These are phyloP conservation scores for Chesias legatella DNA, from an alignment of 2,888 invertebrate genomes.

Conservation along the genomic window DNA sequence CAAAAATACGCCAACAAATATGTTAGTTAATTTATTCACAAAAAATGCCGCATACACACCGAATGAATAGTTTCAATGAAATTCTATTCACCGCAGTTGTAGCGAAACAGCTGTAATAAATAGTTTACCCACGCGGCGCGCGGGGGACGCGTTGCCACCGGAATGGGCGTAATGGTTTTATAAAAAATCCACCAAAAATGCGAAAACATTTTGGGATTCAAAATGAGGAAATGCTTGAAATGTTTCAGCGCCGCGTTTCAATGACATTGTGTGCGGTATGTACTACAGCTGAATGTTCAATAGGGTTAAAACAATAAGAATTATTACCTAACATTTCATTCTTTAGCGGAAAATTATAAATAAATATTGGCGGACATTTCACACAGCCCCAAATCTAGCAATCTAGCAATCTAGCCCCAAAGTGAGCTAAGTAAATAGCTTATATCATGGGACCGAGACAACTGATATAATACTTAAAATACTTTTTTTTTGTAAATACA, in stretches of 20 bases:
- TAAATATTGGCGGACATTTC: too few relatives aligned
- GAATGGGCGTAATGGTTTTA: slow-evolving; percentile 2
- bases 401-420: too few relatives aligned
- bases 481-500: too few relatives aligned
- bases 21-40: too few relatives aligned
- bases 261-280: neutral
- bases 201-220: neutral
- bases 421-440: too few relatives aligned
- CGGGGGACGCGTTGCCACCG: neutral
- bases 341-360: too few relatives aligned
- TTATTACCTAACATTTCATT: too few relatives aligned
- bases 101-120: slow-evolving; percentile 15
- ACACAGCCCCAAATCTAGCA: too few relatives aligned
- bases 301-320: neutral
- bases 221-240: neutral
- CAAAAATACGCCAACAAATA: too few relatives aligned
- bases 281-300: neutral
- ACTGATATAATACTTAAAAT: too few relatives aligned
- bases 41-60: neutral
- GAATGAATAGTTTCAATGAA: slow-evolving; percentile 17
- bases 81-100: slow-evolving; percentile 3
- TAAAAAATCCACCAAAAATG: slow-evolving; percentile 2
- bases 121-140: neutral
- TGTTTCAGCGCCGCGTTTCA: neutral
- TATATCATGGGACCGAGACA: too few relatives aligned